phyloP scores from a whole-genome alignment of 2,797 vertebrate genomes.

The Rhinatrema bivittatum region DNA sequence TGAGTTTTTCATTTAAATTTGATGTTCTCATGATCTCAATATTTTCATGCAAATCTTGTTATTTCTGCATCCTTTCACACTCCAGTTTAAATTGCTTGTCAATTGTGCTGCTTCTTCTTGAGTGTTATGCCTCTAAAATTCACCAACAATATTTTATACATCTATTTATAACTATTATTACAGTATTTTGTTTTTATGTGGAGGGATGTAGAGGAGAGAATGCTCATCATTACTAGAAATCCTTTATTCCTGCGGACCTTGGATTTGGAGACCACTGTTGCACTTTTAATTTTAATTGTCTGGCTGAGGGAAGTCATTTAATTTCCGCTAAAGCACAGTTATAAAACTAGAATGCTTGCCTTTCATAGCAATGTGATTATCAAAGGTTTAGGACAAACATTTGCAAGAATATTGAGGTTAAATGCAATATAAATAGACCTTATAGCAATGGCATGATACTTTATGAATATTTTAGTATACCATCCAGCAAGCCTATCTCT shows the following conservation, averaged over 20 bases:
- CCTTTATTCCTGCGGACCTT: slow-evolving; percentile 36
- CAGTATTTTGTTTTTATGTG: slow-evolving; percentile 43
- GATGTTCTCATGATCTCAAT: slow-evolving; percentile 65
- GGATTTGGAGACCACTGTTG: slow-evolving; percentile 29
- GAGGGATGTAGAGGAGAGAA: slow-evolving; percentile 43
- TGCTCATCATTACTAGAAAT: slow-evolving; percentile 36
- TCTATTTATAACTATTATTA: slow-evolving; percentile 64
- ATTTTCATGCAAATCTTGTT: slow-evolving; percentile 71
- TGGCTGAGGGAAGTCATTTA: slow-evolving; percentile 1
- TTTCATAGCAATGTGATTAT: slow-evolving; percentile 18
- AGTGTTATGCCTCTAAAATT: slow-evolving; percentile 46
- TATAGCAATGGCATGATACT: slow-evolving; percentile 1
- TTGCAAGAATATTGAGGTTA: slow-evolving; percentile 6
- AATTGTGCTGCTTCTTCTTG: slow-evolving; percentile 53
- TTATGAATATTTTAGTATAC: slow-evolving; percentile 12
- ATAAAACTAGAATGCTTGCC: slow-evolving; percentile 8
- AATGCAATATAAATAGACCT: background rate
- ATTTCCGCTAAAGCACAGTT: background rate
- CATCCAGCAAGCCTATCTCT: slow-evolving; percentile 6
- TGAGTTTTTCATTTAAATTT: slow-evolving; percentile 57
- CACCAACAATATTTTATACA: slow-evolving; percentile 49
- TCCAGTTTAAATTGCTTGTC: slow-evolving; percentile 64
- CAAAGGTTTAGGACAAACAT: slow-evolving; percentile 2
- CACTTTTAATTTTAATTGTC: slow-evolving; percentile 12
- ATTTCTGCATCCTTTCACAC: slow-evolving; percentile 65